These are phyloP conservation scores for Campylorhamphus procurvoides DNA, from an alignment of 2,113 vertebrate species.

Conservation along the genomic window DNA sequence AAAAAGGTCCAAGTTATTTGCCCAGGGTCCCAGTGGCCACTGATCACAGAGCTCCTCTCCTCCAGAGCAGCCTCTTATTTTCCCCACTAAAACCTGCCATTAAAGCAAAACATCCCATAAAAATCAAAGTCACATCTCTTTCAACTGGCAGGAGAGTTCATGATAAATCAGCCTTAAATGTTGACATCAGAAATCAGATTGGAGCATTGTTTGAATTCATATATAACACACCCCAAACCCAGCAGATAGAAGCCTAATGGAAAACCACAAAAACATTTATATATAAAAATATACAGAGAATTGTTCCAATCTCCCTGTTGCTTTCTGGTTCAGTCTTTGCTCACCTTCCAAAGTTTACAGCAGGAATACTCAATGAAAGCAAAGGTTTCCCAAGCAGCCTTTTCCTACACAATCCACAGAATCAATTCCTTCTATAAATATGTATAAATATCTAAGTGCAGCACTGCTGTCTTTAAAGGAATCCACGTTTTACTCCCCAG, in stretches of 20 bases:
- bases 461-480: not conserved
- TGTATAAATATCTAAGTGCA: not conserved
- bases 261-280: not conserved
- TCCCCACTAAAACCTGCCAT: not conserved
- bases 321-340: not conserved
- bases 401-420: not conserved
- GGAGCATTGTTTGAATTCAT: not conserved
- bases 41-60: not conserved
- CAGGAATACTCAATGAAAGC: not conserved
- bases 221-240: not conserved
- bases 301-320: not conserved
- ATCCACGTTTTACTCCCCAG: not conserved
- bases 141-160: not conserved
- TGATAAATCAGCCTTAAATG: not conserved
- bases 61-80: conserved; percentile 23
- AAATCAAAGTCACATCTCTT: not conserved
- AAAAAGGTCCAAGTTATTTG: conserved; percentile 11
- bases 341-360: not conserved
- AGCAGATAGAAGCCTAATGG: not conserved
- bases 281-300: no score
- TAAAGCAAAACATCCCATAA: not conserved
- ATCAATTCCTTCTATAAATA: not conserved
- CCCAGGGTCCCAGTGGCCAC: not conserved
- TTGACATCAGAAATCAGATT: not conserved
- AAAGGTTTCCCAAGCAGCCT: not conserved